phyloP scores from a whole-genome alignment of 2,113 vertebrate species.

The Pogona vitticeps region DNA sequence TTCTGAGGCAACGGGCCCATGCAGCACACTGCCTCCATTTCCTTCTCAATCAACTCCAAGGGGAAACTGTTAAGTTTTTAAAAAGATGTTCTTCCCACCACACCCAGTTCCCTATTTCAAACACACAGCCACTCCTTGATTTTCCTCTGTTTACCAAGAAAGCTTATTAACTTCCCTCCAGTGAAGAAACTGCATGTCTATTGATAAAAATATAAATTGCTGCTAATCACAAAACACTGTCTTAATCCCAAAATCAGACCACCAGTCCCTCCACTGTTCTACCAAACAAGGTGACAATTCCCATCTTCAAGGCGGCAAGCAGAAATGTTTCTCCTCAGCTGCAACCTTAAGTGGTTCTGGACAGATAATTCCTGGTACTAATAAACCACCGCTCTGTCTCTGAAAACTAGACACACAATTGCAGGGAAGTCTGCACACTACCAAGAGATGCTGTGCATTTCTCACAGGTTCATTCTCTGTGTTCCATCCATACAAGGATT shows the following conservation, averaged over 20 bases:
- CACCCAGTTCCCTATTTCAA: neutral
- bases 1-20: rapidly evolving
- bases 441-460: neutral
- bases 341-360: neutral
- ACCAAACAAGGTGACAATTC: no score
- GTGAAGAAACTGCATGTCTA: conserved; percentile 25
- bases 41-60: neutral
- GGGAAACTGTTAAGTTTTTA: neutral
- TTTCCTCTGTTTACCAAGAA: conserved; percentile 1
- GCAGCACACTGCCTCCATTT: neutral
- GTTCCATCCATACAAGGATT: no score
- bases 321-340: neutral
- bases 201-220: conserved; percentile 21
- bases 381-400: neutral
- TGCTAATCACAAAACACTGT: conserved; percentile 22
- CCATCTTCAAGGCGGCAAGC: neutral
- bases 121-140: neutral
- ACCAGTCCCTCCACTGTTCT: no score
- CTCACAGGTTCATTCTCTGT: no score
- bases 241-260: neutral
- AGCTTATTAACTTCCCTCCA: conserved; percentile 18
- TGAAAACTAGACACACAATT: neutral
- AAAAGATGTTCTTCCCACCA: conserved; percentile 25
- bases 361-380: neutral
- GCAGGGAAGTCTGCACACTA: neutral